These are phyloP conservation scores for Eulemur coronatus DNA, from an alignment of 2,797 vertebrate genomes.

Conservation along the genomic window DNA sequence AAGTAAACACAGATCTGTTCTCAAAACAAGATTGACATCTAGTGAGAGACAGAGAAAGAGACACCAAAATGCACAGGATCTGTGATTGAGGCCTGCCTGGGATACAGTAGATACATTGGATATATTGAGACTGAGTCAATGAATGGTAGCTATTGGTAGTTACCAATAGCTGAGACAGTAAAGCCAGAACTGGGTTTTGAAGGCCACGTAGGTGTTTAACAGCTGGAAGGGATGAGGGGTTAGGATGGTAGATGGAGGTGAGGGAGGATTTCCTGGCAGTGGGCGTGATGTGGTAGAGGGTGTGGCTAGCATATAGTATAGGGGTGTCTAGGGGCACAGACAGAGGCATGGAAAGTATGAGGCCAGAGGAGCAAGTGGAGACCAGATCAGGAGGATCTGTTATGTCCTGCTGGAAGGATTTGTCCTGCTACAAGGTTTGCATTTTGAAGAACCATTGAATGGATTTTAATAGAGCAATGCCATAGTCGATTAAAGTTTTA, in stretches of 20 bases:
- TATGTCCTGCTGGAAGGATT: neutral
- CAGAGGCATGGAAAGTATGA: neutral
- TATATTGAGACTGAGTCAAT: fast-evolving
- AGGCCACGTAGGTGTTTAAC: neutral
- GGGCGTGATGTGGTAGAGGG: neutral
- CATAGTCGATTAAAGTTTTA: neutral
- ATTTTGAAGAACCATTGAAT: neutral
- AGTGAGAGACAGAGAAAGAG: neutral
- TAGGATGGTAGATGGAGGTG: neutral
- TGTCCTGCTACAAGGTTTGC: neutral
- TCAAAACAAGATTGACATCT: neutral
- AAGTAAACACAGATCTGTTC: neutral
- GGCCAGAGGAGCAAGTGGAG: neutral
- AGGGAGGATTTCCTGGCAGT: neutral
- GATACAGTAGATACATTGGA: neutral
- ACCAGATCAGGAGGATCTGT: neutral
- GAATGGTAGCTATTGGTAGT: neutral
- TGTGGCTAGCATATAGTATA: neutral
- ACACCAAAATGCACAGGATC: neutral
- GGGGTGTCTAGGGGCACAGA: neutral
- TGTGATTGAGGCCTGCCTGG: neutral
- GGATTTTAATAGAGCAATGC: neutral
- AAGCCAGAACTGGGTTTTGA: neutral
- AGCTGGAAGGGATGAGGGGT: neutral
- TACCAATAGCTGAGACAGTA: neutral